A percentile compares a stretch with the other conserved stretches of the same genome.
Evolutionary conservation across 2,113 vertebrate genomes (phyloP).

Genomic region (Smithornis capensis): DNA sequence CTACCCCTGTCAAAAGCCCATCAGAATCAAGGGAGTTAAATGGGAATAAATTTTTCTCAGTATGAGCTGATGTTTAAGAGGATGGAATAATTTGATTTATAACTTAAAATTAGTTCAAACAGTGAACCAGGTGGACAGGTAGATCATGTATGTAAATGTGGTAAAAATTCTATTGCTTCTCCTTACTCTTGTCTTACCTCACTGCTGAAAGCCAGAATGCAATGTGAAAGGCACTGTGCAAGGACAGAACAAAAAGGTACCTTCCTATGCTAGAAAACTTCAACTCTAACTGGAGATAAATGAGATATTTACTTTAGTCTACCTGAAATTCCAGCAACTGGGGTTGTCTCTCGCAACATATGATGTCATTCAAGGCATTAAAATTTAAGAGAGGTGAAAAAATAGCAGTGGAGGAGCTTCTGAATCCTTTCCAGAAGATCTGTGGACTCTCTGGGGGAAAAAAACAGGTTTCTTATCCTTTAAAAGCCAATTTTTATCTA

Average conservation of each 20-base stretch:
- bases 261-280: not conserved
- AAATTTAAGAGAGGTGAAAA: not conserved
- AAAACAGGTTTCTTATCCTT: not conserved
- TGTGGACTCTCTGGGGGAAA: too few relatives aligned
- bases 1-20: not conserved
- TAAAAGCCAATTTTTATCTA: rapidly evolving
- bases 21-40: not conserved
- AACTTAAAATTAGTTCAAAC: not conserved
- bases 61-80: not conserved
- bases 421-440: not conserved
- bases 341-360: rapidly evolving
- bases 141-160: not conserved
- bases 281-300: not conserved
- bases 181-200: not conserved
- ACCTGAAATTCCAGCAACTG: not conserved
- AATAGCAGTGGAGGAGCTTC: not conserved
- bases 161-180: not conserved
- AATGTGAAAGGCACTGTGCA: not conserved
- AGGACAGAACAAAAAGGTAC: not conserved
- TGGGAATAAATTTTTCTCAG: not conserved
- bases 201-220: not conserved
- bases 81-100: not conserved
- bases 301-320: not conserved
- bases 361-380: not conserved
- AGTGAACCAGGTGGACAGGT: rapidly evolving